A percentile compares a stretch with the other conserved stretches of the same genome.
phyloP scores from a whole-genome alignment of 1,140 invertebrate species.

The Drosophila tsacasi region DNA sequence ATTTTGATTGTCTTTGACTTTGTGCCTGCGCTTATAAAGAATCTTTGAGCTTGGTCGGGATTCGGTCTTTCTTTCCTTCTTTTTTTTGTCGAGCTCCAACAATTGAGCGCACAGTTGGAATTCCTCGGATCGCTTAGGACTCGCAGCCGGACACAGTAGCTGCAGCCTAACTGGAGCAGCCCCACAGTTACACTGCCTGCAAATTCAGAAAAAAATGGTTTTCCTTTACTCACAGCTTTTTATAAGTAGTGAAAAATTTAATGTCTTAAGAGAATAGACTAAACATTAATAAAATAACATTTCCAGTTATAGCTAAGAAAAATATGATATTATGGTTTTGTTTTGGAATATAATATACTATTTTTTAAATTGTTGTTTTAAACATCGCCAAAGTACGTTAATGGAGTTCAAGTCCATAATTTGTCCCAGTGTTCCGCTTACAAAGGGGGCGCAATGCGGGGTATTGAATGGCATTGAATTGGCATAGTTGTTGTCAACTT shows the following conservation, averaged over 20 bases:
- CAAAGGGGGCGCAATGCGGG: constrained; percentile 11
- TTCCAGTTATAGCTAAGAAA: not conserved
- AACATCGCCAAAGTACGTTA: not conserved
- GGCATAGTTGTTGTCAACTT: constrained; percentile 64
- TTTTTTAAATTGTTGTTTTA: not conserved
- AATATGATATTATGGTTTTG: not conserved
- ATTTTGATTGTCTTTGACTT: constrained; percentile 84
- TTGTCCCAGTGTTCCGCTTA: constrained; percentile 22
- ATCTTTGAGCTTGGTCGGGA: constrained; percentile 73
- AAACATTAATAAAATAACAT: not conserved
- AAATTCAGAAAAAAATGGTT: not conserved
- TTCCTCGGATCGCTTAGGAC: constrained; percentile 61
- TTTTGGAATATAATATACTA: not conserved
- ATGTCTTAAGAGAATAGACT: not conserved
- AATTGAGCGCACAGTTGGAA: constrained; percentile 79
- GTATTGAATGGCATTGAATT: constrained; percentile 34
- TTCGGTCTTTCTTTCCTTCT: constrained; percentile 37
- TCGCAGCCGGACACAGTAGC: constrained; percentile 43
- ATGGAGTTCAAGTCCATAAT: not conserved
- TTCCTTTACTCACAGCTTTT: not conserved
- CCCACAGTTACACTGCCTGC: constrained; percentile 10
- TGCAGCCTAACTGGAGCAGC: constrained; percentile 73
- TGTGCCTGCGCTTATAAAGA: constrained; percentile 82
- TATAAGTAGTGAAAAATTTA: no score
- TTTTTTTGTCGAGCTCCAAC: constrained; percentile 45